phyloP scores from a whole-genome alignment of 2,113 vertebrate species.

The Aleadryas rufinucha region DNA sequence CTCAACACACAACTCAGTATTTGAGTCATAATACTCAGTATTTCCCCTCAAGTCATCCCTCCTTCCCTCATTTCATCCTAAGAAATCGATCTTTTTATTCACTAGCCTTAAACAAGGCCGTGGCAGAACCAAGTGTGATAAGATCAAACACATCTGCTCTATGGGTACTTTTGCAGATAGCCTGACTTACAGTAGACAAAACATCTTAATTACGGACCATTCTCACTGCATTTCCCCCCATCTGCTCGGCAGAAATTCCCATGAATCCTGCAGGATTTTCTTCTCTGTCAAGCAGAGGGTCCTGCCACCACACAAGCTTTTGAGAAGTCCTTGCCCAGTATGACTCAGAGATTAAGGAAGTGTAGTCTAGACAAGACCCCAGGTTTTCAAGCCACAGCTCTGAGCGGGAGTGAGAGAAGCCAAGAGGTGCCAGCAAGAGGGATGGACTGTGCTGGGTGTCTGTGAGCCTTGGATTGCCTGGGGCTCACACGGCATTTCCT shows the following conservation, averaged over 20 bases:
- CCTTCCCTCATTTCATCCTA: background rate
- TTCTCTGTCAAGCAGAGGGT: background rate
- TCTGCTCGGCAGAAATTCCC: background rate
- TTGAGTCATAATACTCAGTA: background rate
- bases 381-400: background rate
- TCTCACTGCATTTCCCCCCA: background rate
- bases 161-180: background rate
- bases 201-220: constrained; percentile 43
- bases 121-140: background rate
- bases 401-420: background rate
- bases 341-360: constrained; percentile 18
- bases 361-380: background rate
- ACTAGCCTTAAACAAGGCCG: background rate
- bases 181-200: background rate
- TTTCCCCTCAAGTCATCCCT: constrained; percentile 15
- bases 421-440: background rate
- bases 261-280: background rate
- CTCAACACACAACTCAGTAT: background rate
- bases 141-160: constrained; percentile 9
- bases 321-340: background rate
- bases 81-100: constrained; percentile 1
- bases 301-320: background rate
- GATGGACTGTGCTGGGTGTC: background rate
- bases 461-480: background rate
- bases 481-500: background rate